These are phyloP conservation scores for Lethenteron reissneri DNA, from an alignment of 2,113 vertebrate genomes.

Conservation along the genomic window DNA sequence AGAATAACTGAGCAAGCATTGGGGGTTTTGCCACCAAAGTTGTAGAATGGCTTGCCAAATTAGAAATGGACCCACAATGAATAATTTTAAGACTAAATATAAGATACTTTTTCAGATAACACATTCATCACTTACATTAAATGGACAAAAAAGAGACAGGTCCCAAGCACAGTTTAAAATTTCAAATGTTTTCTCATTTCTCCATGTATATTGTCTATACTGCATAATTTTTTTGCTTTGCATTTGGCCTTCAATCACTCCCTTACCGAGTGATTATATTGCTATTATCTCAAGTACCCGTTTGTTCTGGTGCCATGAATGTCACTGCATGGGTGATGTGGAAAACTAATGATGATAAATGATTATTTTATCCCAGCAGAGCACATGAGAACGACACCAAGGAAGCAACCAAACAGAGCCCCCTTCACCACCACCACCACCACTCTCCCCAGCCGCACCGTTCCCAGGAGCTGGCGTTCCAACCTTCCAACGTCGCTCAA, in stretches of 20 bases:
- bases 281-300: too few species aligned
- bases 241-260: background rate
- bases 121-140: too few species aligned
- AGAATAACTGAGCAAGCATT: too few species aligned
- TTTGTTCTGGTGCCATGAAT: too few species aligned
- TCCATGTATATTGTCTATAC: background rate
- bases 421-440: constrained; percentile 3
- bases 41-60: too few species aligned
- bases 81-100: too few species aligned
- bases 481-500: too few species aligned
- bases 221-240: background rate
- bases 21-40: too few species aligned
- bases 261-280: background rate
- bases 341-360: background rate
- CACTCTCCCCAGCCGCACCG: background rate
- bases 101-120: too few species aligned
- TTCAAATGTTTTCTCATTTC: background rate
- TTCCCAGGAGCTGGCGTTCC: too few species aligned
- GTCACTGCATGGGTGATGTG: background rate
- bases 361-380: background rate
- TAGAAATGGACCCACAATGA: too few species aligned
- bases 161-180: background rate
- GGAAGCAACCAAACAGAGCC: constrained; percentile 1
- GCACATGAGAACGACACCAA: constrained; percentile 4
- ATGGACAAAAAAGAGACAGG: background rate